Conservation (phyloP, 2,113 vertebrate genomes). For the Scartelaos histophorus region DNA sequence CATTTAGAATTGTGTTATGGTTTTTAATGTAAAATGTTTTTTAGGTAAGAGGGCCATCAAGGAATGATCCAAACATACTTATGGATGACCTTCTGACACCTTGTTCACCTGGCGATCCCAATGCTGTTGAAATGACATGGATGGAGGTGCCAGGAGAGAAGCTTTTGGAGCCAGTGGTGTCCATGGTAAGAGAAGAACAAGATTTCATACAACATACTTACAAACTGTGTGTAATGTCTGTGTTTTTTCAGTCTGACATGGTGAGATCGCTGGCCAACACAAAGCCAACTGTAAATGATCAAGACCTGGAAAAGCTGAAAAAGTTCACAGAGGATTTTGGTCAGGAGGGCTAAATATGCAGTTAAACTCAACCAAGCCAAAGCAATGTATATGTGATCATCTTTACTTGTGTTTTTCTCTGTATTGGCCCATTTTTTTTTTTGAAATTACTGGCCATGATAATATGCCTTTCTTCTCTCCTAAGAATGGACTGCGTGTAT, state of each 20-base stretch:
- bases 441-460: slow-evolving; percentile 25
- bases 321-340: slow-evolving; percentile 99
- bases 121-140: slow-evolving; percentile 93
- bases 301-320: slow-evolving; percentile 92
- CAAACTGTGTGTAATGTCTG: background rate
- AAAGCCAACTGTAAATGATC: slow-evolving; percentile 96
- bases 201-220: background rate
- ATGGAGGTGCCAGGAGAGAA: slow-evolving; percentile 93
- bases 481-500: slow-evolving; percentile 35
- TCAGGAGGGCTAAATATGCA: slow-evolving; percentile 88
- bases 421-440: slow-evolving; percentile 25
- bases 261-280: slow-evolving; percentile 83
- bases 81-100: slow-evolving; percentile 89
- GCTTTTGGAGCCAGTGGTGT: slow-evolving; percentile 89
- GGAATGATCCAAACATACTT: slow-evolving; percentile 74
- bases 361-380: slow-evolving; percentile 57
- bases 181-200: slow-evolving; percentile 79
- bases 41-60: slow-evolving; percentile 86
- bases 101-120: slow-evolving; percentile 92
- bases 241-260: slow-evolving; percentile 85
- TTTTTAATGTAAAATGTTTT: slow-evolving; percentile 8
- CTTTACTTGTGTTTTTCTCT: slow-evolving; percentile 31
- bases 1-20: slow-evolving; percentile 7
- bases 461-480: slow-evolving; percentile 35
- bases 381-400: slow-evolving; percentile 67